A percentile compares a stretch with the other conserved stretches of the same genome.
These are phyloP conservation scores for Auanema sp. DNA, from an alignment of 2,888 invertebrate species.

Conservation along the genomic window DNA sequence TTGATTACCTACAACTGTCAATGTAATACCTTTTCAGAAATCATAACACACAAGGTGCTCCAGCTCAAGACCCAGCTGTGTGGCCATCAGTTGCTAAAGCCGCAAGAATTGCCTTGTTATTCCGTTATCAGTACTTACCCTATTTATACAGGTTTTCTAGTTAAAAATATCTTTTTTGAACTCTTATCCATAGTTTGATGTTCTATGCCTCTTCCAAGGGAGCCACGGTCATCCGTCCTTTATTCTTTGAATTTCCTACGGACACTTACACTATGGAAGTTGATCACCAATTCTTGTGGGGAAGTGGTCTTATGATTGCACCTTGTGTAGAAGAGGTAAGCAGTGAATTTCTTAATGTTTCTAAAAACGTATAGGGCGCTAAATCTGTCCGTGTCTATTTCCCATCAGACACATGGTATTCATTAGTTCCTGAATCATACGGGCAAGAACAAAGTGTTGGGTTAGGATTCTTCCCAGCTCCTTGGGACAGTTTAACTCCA, in stretches of 20 bases:
- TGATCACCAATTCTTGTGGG: conserved; percentile 55
- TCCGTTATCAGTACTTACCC: conserved; percentile 59
- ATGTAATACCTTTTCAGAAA: conserved; percentile 58
- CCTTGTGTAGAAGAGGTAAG: conserved; percentile 43
- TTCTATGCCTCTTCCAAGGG: conserved; percentile 47
- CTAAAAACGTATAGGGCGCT: conserved; percentile 36
- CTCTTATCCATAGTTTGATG: conserved; percentile 35
- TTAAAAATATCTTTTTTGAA: not conserved
- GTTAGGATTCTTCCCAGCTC: conserved; percentile 44
- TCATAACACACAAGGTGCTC: conserved; percentile 52
- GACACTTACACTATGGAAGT: conserved; percentile 41
- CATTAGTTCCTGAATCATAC: conserved; percentile 44
- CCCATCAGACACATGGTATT: conserved; percentile 65
- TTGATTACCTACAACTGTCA: not conserved
- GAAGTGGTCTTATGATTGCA: conserved; percentile 52
- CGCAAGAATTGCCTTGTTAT: conserved; percentile 54
- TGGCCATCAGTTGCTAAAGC: conserved; percentile 60
- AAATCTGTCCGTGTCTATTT: conserved; percentile 62
- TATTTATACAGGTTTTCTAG: conserved; percentile 51
- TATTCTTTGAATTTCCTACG: conserved; percentile 56
- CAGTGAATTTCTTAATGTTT: not conserved
- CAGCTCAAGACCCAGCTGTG: conserved; percentile 57
- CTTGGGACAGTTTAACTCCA: conserved; percentile 44
- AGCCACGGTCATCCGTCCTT: conserved; percentile 53
- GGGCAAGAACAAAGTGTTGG: conserved; percentile 39